Evolutionary conservation across 2,888 invertebrate genomes (phyloP), one percentile per base, ranked within the genome.

Genomic region (Germaria angustata): DNA sequence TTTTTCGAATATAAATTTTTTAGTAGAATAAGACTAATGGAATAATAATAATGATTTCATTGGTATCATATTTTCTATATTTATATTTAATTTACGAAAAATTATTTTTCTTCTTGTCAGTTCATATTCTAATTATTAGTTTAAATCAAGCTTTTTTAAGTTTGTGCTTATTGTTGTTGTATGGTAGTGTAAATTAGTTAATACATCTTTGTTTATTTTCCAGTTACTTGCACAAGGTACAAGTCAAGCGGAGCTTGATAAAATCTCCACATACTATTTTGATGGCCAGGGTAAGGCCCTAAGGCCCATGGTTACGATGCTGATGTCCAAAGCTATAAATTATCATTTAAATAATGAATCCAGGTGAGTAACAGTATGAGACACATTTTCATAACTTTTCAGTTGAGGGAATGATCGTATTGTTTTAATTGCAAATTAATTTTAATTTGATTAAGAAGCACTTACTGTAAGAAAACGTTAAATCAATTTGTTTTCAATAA

Each of bases 201-300:
- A n/a, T n/a, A n/a, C 6, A 34, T 28, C 39, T 13, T 49, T 57
- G 11, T 69, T 17, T 59, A n/a, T 77, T 44, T 66, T 34, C n/a
- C 81, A 91, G 91, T 80, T 90, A 90, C 93, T 97, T 91, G 93
- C 94, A 90, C 93, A 93, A 88, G 95, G 96, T 91, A 96, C 96
- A 88, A 94, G 94, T 91, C 95, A 95, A 91, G 93, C 95, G 84
- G 96, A 97, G 92, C 93, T 99, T 90, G 95, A 95, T 92, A 95
- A 95, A 91, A 97, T 99, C 92, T 95, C 98, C 84, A 96, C 96
- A 89, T 99, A 99, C 92, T 99, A 99, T 92, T 99, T 99, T 93
- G 97, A 98, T 92, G 98, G 99, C 82, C 96, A 98, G 91, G 99
- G 99, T 88, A 99, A 99, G 93, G 97, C 98, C 86, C 93, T 99